These are phyloP conservation scores for Marmota monax DNA, from an alignment of 2,113 vertebrate species.

Conservation along the genomic window DNA sequence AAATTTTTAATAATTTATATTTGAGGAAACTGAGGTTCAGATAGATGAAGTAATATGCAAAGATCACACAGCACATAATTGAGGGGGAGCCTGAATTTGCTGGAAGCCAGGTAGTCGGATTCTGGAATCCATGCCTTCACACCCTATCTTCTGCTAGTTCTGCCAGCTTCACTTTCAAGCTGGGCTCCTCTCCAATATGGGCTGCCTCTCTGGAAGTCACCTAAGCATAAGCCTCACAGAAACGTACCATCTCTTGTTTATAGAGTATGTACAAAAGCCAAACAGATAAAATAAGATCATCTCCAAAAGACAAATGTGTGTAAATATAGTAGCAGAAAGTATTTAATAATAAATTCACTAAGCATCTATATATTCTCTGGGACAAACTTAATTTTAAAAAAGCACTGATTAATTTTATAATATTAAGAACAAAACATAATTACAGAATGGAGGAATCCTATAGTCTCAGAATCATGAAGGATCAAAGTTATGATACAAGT, in stretches of 20 bases:
- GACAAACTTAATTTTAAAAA: constrained; percentile 1
- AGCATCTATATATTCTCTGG: not conserved
- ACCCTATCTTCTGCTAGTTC: not conserved
- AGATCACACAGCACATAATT: not conserved
- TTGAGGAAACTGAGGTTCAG: not conserved
- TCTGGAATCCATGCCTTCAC: not conserved
- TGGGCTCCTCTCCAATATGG: not conserved
- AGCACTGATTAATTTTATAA: not conserved
- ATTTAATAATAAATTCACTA: not conserved
- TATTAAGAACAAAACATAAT: not conserved
- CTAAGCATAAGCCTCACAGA: not conserved
- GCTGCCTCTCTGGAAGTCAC: not conserved
- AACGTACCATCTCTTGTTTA: not conserved
- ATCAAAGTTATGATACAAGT: not conserved
- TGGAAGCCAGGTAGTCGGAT: not conserved
- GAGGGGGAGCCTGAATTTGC: not conserved
- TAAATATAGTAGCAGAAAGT: not conserved
- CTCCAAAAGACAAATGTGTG: not conserved
- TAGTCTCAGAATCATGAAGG: not conserved
- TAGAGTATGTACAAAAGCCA: not conserved
- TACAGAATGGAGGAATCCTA: not conserved
- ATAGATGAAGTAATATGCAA: not conserved
- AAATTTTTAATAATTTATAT: not conserved
- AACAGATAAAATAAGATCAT: not conserved
- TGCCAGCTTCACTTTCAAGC: not conserved